A percentile compares a stretch with the other conserved stretches of the same genome.
These are phyloP conservation scores for Onthophagus sagittarius DNA, from an alignment of 2,888 invertebrate genomes.

Conservation along the genomic window DNA sequence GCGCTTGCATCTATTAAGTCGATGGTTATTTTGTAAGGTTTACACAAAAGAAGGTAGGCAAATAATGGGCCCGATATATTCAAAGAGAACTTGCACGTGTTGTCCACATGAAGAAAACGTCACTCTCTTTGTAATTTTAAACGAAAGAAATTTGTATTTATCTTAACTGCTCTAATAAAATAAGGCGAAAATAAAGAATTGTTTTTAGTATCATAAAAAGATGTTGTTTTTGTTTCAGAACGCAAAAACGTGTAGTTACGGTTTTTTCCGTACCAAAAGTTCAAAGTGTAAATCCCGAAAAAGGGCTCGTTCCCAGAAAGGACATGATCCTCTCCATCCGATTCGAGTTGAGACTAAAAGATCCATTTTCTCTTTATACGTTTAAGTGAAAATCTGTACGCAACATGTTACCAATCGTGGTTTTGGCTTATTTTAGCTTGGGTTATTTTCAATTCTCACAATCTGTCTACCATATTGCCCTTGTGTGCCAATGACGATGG, in stretches of 20 bases:
- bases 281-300: not conserved
- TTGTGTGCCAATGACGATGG: slow-evolving; percentile 38
- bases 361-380: not conserved
- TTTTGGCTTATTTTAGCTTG: slow-evolving; percentile 47
- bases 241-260: not conserved
- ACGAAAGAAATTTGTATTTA: not conserved
- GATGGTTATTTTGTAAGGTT: not conserved
- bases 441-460: slow-evolving; percentile 48
- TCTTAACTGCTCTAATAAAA: no score
- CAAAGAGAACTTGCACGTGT: not conserved
- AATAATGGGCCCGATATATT: not conserved
- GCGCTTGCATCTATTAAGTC: not conserved
- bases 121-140: not conserved
- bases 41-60: not conserved
- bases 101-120: slow-evolving; percentile 6
- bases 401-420: slow-evolving; percentile 44
- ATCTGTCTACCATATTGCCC: slow-evolving; percentile 48
- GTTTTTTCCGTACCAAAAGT: not conserved
- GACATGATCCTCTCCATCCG: not conserved
- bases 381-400: slow-evolving; percentile 42
- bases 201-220: not conserved
- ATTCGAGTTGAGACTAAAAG: not conserved
- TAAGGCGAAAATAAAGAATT: no score
- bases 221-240: not conserved
- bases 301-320: not conserved